Evolutionary conservation across 2,797 vertebrate genomes (phyloP).

Genomic region (Clamator glandarius): DNA sequence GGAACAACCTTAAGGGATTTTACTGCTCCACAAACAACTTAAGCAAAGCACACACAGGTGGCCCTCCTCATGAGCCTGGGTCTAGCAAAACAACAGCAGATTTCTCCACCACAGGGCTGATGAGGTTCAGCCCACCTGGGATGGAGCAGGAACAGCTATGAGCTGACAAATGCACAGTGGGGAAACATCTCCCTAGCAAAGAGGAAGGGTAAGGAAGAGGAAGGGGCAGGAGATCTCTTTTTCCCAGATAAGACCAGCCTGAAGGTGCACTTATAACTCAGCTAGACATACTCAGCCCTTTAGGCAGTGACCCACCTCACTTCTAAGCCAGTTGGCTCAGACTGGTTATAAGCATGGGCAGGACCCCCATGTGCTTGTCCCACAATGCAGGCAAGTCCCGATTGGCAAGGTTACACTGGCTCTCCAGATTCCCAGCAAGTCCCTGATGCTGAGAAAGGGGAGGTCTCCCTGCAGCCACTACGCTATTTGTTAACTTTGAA

Average conservation of each 20-base stretch:
- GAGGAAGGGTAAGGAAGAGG: neutral
- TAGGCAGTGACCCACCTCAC: neutral
- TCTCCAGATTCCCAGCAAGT: neutral
- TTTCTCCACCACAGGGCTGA: neutral
- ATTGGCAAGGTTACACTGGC: neutral
- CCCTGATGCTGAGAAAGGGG: neutral
- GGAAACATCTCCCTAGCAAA: neutral
- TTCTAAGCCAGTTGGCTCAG: neutral
- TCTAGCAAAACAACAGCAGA: neutral
- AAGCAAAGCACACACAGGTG: neutral
- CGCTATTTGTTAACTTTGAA: neutral
- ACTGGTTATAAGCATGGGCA: neutral
- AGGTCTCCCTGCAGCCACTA: neutral
- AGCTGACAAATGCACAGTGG: neutral
- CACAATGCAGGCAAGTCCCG: neutral
- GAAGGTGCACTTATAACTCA: fast-evolving
- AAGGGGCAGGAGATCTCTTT: neutral
- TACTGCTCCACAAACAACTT: neutral
- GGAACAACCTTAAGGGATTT: neutral
- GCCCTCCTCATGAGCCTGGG: fast-evolving
- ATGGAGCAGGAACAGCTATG: neutral
- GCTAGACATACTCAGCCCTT: too few relatives aligned
- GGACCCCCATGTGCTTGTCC: neutral
- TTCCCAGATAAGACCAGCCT: neutral
- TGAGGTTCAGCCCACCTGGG: neutral